A percentile compares a stretch with the other conserved stretches of the same genome.
These are phyloP conservation scores for Alouatta palliata DNA, from an alignment of 2,113 vertebrate species.

Conservation along the genomic window DNA sequence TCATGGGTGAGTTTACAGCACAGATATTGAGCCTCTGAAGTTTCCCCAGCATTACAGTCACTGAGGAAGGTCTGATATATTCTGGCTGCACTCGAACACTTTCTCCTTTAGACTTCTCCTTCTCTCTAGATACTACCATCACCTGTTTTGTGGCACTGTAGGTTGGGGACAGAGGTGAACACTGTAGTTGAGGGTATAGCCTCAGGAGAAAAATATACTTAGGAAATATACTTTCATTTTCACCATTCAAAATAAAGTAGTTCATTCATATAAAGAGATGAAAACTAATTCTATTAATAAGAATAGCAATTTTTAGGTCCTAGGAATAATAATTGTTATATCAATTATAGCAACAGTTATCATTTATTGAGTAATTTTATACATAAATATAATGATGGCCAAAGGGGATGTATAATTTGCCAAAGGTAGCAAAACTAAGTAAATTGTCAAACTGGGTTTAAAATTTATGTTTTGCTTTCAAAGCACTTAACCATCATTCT, in stretches of 20 bases:
- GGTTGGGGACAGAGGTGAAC: background rate
- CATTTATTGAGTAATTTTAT: background rate
- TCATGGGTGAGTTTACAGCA: background rate
- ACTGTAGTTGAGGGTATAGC: background rate
- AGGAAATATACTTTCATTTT: background rate
- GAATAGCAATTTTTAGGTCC: background rate
- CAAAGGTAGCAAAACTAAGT: background rate
- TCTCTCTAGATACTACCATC: rapidly evolving
- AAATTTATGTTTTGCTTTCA: background rate
- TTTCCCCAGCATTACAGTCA: background rate
- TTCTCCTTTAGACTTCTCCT: background rate
- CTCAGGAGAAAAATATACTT: background rate
- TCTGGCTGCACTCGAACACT: rapidly evolving
- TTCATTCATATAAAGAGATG: background rate
- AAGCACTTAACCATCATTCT: background rate
- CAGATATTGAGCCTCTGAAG: background rate
- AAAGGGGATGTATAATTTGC: background rate
- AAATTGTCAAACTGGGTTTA: background rate
- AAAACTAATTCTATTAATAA: background rate
- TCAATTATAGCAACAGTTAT: background rate
- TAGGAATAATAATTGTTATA: background rate
- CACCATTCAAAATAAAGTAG: background rate
- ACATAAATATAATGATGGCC: background rate
- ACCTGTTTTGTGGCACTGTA: background rate
- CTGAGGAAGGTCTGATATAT: background rate